phyloP scores from a whole-genome alignment of 2,888 invertebrate genomes.

The Mactromeris polynyma region DNA sequence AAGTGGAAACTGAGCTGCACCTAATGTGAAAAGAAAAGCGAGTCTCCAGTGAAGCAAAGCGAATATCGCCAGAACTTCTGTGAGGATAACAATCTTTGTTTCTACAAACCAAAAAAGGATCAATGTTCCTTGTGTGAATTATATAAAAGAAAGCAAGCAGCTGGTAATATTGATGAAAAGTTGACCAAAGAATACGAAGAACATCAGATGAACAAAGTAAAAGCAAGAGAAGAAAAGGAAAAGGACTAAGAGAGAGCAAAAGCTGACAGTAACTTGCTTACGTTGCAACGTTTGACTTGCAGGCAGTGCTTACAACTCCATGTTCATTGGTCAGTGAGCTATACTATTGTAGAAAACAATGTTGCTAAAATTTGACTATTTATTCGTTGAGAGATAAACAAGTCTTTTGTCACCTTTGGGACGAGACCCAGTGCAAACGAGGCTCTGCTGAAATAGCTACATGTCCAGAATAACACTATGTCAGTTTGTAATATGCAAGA shows the following conservation, averaged over 20 bases:
- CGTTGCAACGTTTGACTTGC: too few relatives aligned
- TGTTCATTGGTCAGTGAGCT: constrained; percentile 9
- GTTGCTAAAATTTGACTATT: constrained; percentile 54
- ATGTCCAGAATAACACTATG: too few relatives aligned
- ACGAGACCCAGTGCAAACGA: too few relatives aligned
- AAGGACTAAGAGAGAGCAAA: constrained; percentile 27
- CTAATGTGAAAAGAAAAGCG: constrained; percentile 2
- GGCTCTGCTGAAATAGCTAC: too few relatives aligned
- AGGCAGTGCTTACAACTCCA: too few relatives aligned
- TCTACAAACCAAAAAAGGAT: constrained; percentile 41
- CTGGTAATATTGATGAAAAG: constrained; percentile 15
- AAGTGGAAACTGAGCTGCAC: constrained; percentile 8
- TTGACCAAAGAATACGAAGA: constrained; percentile 18
- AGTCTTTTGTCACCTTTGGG: constrained; percentile 35
- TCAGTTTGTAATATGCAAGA: too few relatives aligned
- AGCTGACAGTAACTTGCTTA: constrained; percentile 17
- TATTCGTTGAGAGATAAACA: constrained; percentile 43
- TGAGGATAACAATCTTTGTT: constrained; percentile 33
- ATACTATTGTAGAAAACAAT: constrained; percentile 55
- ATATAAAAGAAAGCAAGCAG: constrained; percentile 37
- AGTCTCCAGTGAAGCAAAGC: background rate
- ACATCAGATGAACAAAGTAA: background rate
- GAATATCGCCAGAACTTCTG: constrained; percentile 32
- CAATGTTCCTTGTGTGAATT: too few relatives aligned
- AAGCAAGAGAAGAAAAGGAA: background rate